Conservation (phyloP, 2,888 invertebrate species). For the Archaeoteleia sp. region DNA sequence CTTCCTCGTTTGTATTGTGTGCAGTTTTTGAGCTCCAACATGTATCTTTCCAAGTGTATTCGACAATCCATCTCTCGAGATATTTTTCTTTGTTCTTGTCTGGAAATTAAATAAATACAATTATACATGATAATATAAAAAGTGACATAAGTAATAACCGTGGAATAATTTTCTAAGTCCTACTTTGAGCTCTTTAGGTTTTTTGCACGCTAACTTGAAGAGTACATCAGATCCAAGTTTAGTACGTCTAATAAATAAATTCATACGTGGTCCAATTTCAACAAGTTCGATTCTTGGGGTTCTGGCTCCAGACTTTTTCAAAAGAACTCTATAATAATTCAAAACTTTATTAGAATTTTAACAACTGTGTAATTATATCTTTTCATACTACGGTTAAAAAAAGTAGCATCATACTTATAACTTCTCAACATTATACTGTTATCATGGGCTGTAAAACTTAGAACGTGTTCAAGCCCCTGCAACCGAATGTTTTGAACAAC, state of each 20-base stretch:
- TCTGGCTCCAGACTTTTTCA: constrained; percentile 93
- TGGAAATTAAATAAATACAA: constrained; percentile 62
- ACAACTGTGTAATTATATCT: too few relatives aligned
- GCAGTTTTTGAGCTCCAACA: constrained; percentile 91
- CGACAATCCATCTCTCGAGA: constrained; percentile 90
- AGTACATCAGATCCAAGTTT: constrained; percentile 93
- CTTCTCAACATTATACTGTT: constrained; percentile 86
- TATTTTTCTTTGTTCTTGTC: constrained; percentile 92
- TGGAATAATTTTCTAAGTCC: too few relatives aligned
- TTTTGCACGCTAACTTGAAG: constrained; percentile 86
- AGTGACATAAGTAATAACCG: too few relatives aligned
- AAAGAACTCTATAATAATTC: constrained; percentile 82
- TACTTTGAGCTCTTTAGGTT: constrained; percentile 85
- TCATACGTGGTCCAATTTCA: constrained; percentile 95
- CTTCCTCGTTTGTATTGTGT: constrained; percentile 90
- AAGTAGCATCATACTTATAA: constrained; percentile 78
- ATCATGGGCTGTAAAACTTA: constrained; percentile 91
- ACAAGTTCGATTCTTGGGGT: constrained; percentile 93
- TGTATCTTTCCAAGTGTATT: constrained; percentile 94
- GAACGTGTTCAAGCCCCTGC: constrained; percentile 94
- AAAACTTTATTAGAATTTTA: too few relatives aligned
- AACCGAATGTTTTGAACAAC: constrained; percentile 87
- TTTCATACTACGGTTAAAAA: too few relatives aligned
- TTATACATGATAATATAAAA: too few relatives aligned
- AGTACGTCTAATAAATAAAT: constrained; percentile 89